Evolutionary conservation across 2,113 vertebrate genomes (phyloP).

Genomic region (Prionailurus viverrinus): DNA sequence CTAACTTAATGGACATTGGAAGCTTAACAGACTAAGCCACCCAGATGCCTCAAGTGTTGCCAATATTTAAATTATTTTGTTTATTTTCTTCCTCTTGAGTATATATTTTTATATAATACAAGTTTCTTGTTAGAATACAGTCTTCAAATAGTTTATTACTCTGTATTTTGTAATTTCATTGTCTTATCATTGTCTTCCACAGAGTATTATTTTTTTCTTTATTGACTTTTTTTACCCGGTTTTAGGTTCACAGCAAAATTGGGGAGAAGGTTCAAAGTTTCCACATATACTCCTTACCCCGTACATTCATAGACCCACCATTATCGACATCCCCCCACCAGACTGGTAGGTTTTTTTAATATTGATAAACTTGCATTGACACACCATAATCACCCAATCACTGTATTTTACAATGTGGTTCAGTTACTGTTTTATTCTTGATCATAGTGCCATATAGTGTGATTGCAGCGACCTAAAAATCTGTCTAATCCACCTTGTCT

Average conservation of each 20-base stretch:
- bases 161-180: not conserved
- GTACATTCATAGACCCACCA: not conserved
- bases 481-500: too few relatives aligned
- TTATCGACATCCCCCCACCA: not conserved
- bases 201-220: too few relatives aligned
- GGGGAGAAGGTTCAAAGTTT: not conserved
- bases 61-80: not conserved
- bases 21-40: too few relatives aligned
- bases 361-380: too few relatives aligned
- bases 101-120: not conserved
- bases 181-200: not conserved
- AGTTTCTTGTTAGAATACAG: not conserved
- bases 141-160: not conserved
- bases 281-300: not conserved
- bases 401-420: too few relatives aligned
- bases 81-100: not conserved
- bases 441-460: too few relatives aligned
- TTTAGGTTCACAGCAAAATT: not conserved
- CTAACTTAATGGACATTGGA: not conserved
- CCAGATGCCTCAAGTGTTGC: not conserved
- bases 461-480: too few relatives aligned
- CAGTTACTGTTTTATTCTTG: too few relatives aligned
- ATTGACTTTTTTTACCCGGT: not conserved
- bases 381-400: too few relatives aligned
- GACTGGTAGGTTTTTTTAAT: not conserved